Percentiles rank a stretch among this genome's conserved stretches.
Evolutionary conservation across 2,113 vertebrate genomes (phyloP).

Genomic region (Elephas maximus): DNA sequence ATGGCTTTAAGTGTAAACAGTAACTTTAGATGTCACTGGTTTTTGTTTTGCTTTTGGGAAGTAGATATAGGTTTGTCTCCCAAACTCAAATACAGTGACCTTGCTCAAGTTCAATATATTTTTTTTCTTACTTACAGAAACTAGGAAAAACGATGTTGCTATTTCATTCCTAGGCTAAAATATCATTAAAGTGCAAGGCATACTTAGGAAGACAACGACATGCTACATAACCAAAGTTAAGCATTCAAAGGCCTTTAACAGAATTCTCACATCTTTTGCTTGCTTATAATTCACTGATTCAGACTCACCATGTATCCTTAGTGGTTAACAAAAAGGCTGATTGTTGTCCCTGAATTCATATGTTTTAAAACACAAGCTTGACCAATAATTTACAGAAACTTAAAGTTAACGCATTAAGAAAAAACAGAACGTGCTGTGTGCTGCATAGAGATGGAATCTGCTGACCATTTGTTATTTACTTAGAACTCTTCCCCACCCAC

Average conservation of each 20-base stretch:
- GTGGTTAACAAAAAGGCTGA: neutral
- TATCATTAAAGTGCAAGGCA: neutral
- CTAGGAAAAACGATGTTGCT: slow-evolving; percentile 40
- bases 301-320: neutral
- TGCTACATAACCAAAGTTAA: neutral
- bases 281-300: slow-evolving; percentile 32
- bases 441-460: slow-evolving; percentile 75
- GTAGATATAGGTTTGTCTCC: slow-evolving; percentile 20
- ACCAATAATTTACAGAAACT: slow-evolving; percentile 63
- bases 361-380: slow-evolving; percentile 47
- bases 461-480: slow-evolving; percentile 78
- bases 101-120: slow-evolving; percentile 8
- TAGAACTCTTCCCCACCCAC: slow-evolving; percentile 76
- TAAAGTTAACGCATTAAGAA: slow-evolving; percentile 32
- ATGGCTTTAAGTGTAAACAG: slow-evolving; percentile 41
- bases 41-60: slow-evolving; percentile 60
- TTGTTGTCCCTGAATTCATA: slow-evolving; percentile 37
- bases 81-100: neutral
- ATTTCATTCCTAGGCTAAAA: slow-evolving; percentile 45
- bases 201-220: neutral
- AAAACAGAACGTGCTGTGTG: neutral
- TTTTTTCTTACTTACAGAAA: slow-evolving; percentile 54
- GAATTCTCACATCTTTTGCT: slow-evolving; percentile 52
- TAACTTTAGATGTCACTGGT: neutral
- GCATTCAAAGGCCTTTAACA: neutral